A percentile compares a stretch with the other conserved stretches of the same genome.
Evolutionary conservation across 53 echinoderm and acorn worm genomes (phyloP).

Genomic region (Crossaster papposus): DNA sequence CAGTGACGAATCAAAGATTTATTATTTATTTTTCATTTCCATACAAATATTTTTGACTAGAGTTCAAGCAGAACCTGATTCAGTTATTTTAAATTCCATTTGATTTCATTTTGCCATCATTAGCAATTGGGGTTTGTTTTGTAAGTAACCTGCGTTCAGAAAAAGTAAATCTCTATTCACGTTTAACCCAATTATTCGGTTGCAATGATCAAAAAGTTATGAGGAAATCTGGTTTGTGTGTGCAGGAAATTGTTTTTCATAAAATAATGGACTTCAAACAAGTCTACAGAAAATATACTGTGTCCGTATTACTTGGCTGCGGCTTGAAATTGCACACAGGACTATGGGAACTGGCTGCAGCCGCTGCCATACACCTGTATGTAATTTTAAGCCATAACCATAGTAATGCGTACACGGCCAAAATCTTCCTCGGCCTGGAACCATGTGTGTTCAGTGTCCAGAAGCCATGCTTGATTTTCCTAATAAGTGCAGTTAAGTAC

Average conservation of each 20-base stretch:
- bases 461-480: neutral
- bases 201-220: neutral
- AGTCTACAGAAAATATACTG: neutral
- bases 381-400: no score
- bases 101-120: neutral
- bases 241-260: neutral
- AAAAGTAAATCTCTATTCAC: neutral
- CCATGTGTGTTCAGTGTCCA: neutral
- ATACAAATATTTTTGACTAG: no score
- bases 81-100: neutral
- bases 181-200: neutral
- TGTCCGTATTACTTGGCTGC: no score
- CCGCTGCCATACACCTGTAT: no score
- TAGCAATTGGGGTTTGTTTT: neutral
- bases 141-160: neutral
- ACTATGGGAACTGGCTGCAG: no score
- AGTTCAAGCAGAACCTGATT: neutral
- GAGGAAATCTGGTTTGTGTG: neutral
- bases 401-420: no score
- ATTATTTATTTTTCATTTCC: neutral
- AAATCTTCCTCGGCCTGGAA: neutral
- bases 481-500: neutral
- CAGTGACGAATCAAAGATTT: neutral
- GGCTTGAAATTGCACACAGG: no score
- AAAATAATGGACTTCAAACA: neutral